Base-by-base conservation (phyloP, 37 sponge, comb jelly and placozoan genomes). In the Diacarnus erythraeanus region DNA sequence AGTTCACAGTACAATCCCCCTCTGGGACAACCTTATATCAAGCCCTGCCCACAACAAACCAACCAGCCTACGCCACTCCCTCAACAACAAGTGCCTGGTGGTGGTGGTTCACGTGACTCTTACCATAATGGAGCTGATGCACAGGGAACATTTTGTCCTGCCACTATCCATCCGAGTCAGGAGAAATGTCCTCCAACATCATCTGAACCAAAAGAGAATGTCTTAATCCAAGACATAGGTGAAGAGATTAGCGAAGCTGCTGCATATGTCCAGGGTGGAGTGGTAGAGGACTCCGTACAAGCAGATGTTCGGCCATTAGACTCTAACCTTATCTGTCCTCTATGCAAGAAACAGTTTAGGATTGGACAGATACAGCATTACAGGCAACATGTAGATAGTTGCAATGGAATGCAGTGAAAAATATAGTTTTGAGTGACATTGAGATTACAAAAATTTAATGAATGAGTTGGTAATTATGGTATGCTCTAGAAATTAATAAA, bases 331-430 rank as follows among this genome's bases (percentile, higher is more conserved):
- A 51, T 77, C 18, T 84, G 85, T 60, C 85, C 78, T 2, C 57
- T 64, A 9, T 84, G 85, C 57, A 57, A 71, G 30, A 20, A 2
- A 42, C 10, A 2, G 29, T 84, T 75, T 57, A 67, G 78, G 42
- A 65, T 51, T 12, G 85, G 85, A 57, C 77, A 84, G 61, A 84
- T 84, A 10, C 84, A 84, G 38, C 70, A 68, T 22, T 75, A 65
- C 27, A 54, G 77, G 51, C 66, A 70, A 2, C 84, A 84, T 54
- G 76, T 83, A 37, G 36, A 26, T 6, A n/a, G 21, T 76, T 76
- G 76, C 64, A 61, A 61, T 23, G 29, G 25, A 61, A 15, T 61
- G 64, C 5, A 29, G 64, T 6, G 6, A 61, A 6, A 20, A 61
- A 6, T 61, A 61, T 61, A 61, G 64, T 6, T 20, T 20, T 61